Percentiles rank a stretch among this genome's conserved stretches.
Conservation (phyloP, 2,797 vertebrate genomes). For the Pantherophis alleghaniensis region DNA sequence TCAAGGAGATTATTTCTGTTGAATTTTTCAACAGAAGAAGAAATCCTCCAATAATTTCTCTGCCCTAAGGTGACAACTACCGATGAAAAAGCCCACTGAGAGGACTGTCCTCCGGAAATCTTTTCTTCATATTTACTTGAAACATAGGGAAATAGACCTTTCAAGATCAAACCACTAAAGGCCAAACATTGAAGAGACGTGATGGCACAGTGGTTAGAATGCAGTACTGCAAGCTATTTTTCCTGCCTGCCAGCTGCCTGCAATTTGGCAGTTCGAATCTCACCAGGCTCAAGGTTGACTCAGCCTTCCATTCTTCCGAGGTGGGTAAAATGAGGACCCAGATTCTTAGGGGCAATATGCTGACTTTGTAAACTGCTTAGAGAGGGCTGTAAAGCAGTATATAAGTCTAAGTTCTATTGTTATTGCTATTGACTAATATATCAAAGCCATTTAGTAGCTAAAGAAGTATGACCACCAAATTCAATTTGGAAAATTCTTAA, state of each 20-base stretch:
- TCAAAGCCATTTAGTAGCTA: background rate
- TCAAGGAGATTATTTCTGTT: background rate
- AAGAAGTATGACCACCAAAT: background rate
- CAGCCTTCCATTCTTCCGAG: no score
- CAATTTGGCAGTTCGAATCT: no score
- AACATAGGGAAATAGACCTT: background rate
- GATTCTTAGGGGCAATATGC: no score
- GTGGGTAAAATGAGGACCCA: no score
- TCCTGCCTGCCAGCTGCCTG: no score
- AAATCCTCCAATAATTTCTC: background rate
- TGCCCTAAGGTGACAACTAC: background rate
- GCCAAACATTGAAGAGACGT: background rate
- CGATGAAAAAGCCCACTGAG: background rate
- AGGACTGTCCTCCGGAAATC: background rate
- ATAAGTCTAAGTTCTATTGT: no score
- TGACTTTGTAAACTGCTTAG: no score
- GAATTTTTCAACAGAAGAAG: background rate
- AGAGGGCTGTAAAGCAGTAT: no score
- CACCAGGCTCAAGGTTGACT: no score
- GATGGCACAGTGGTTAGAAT: no score
- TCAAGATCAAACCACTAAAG: background rate
- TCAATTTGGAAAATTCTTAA: background rate
- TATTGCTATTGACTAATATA: background rate
- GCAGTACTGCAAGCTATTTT: no score
- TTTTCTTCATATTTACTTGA: background rate